Evolutionary conservation across 1,140 invertebrate genomes (phyloP), one percentile per base, ranked within the genome.

Genomic region (Drosophila prosaltans): DNA sequence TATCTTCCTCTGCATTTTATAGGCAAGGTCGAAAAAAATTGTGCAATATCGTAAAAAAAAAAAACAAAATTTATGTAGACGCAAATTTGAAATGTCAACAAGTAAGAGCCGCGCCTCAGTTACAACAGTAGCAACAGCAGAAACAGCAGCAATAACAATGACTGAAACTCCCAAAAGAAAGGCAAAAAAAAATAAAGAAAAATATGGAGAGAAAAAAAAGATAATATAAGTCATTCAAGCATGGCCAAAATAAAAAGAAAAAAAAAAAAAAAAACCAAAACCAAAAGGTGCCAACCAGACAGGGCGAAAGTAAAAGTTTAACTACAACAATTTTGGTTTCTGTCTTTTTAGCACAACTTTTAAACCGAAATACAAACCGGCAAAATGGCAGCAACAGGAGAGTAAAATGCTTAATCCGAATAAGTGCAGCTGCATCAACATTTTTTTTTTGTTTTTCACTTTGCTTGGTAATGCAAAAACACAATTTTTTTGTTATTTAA

Each of bases 281-380:
- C 55, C 28, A 30, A 30, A 30, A 85, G 69, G 79, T 76, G 77
- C 68, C 69, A 77, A 60, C 41, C 72, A 24, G 51, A 40, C 78
- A 72, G 82, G 67, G 83, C 83, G 84, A 88, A 88, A 88, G 83
- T 88, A 83, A 89, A 88, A 88, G 83, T 77, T 83, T 72, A 83
- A 64, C 72, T 67, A 51, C 45, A 51, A 51, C 74, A 75, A 81
- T 66, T 66, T 65, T 63, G 48, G 63, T 54, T 80, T 64, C 64
- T 80, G 84, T 88, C 60, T 74, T 86, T 78, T 85, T 79, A 82
- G 75, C 72, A 88, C 70, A 48, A 59, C 57, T 59, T 9, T 21
- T 10, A 54, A 51, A 26, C 45, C 8, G 45, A 51, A 51, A 78
- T 89, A 90, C 86, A 36, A 83, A 90, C 86, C 86, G 82, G 82